Percentiles rank a stretch among this genome's conserved stretches.
Conservation (phyloP, 2,113 vertebrate genomes). For the Desmodus rotundus region DNA sequence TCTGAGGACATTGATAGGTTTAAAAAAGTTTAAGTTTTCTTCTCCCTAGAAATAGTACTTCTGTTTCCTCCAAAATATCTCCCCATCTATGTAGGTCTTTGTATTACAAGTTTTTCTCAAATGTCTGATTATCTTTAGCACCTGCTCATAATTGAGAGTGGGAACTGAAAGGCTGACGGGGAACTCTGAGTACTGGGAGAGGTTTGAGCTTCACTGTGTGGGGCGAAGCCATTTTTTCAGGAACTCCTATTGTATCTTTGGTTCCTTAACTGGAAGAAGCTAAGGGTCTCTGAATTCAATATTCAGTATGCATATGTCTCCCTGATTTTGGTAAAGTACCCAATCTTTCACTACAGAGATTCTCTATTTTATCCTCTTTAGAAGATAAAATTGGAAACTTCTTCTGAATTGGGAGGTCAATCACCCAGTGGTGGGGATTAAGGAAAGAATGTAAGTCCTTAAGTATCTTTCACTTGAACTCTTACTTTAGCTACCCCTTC, state of each 20-base stretch:
- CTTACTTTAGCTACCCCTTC: not conserved
- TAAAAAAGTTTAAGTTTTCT: not conserved
- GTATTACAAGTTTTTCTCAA: not conserved
- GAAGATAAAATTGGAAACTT: not conserved
- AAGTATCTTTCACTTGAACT: not conserved
- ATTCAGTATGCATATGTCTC: not conserved
- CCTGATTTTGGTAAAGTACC: not conserved
- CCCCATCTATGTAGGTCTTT: not conserved
- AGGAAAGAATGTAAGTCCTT: not conserved
- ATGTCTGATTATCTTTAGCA: not conserved
- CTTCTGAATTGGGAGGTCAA: not conserved
- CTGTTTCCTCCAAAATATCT: not conserved
- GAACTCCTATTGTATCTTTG: not conserved
- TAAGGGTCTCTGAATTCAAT: not conserved
- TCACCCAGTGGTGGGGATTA: not conserved
- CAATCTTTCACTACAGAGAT: not conserved
- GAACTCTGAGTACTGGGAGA: not conserved
- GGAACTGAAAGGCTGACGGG: not conserved
- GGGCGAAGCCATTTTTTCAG: not conserved
- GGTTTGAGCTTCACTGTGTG: not conserved
- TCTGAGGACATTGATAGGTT: not conserved
- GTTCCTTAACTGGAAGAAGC: not conserved
- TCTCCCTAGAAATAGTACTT: not conserved
- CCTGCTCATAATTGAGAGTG: not conserved
- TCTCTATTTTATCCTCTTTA: constrained; percentile 4